These are phyloP conservation scores for Lepus europaeus DNA, from an alignment of 2,113 vertebrate genomes.

Conservation along the genomic window DNA sequence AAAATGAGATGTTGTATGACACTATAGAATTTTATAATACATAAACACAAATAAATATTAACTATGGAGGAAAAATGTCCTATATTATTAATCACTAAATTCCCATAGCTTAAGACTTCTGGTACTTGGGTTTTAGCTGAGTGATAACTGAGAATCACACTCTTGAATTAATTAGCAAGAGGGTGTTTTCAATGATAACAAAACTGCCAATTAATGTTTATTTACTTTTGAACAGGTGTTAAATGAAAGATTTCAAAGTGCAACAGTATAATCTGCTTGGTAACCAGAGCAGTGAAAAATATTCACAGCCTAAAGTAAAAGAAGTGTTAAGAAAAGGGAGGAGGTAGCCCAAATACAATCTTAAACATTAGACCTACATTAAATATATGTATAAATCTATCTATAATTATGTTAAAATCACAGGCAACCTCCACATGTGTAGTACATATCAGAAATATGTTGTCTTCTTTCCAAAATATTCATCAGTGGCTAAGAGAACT, in stretches of 20 bases:
- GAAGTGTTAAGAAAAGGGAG: background rate
- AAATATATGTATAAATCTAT: no score
- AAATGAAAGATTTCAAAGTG: slow-evolving; percentile 69
- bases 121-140: background rate
- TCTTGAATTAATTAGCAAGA: slow-evolving; percentile 59
- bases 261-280: background rate
- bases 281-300: slow-evolving; percentile 58
- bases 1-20: background rate
- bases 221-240: slow-evolving; percentile 75
- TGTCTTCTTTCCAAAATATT: background rate
- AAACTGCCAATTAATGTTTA: slow-evolving; percentile 70
- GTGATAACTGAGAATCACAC: background rate
- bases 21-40: background rate
- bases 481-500: background rate
- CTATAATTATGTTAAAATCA: background rate
- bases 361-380: background rate
- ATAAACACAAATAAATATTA: slow-evolving; percentile 26
- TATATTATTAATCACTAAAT: slow-evolving; percentile 1
- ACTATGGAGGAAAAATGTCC: background rate
- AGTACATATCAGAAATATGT: background rate
- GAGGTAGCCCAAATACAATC: background rate
- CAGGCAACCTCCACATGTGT: rapidly evolving
- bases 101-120: background rate
- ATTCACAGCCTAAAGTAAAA: slow-evolving; percentile 47
- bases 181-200: slow-evolving; percentile 49